A percentile compares a stretch with the other conserved stretches of the same genome.
phyloP scores from a whole-genome alignment of 2,113 vertebrate species.

The Myotis brandtii region DNA sequence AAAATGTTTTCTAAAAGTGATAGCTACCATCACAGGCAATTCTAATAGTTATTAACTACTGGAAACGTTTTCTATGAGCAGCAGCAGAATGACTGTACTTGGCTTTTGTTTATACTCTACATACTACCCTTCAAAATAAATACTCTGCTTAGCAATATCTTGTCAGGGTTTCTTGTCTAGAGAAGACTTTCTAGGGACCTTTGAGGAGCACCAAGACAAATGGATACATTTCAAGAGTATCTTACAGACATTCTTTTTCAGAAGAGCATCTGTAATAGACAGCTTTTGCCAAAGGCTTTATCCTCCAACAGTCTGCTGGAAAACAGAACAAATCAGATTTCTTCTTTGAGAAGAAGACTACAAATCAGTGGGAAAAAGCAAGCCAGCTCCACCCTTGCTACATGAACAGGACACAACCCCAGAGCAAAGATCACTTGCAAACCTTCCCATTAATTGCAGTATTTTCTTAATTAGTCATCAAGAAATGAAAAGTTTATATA shows the following conservation, averaged over 20 bases:
- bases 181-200: not conserved
- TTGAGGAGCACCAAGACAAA: not conserved
- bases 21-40: not conserved
- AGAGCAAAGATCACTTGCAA: not conserved
- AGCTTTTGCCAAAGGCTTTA: not conserved
- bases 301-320: not conserved
- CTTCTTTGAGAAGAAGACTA: not conserved
- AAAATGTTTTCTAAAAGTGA: slow-evolving; percentile 47
- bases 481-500: not conserved
- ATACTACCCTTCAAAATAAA: not conserved
- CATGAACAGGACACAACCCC: not conserved
- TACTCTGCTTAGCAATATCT: not conserved
- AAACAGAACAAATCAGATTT: not conserved
- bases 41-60: not conserved
- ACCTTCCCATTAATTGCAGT: not conserved
- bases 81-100: not conserved
- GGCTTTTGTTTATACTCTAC: not conserved
- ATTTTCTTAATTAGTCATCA: slow-evolving; percentile 1
- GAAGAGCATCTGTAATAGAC: not conserved
- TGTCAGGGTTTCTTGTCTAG: not conserved
- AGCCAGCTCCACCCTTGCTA: not conserved
- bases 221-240: not conserved
- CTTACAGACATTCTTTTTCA: not conserved
- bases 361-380: not conserved
- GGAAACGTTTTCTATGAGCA: not conserved